These are phyloP conservation scores for Cherax quadricarinatus DNA, from an alignment of 1,140 invertebrate species.

Conservation along the genomic window DNA sequence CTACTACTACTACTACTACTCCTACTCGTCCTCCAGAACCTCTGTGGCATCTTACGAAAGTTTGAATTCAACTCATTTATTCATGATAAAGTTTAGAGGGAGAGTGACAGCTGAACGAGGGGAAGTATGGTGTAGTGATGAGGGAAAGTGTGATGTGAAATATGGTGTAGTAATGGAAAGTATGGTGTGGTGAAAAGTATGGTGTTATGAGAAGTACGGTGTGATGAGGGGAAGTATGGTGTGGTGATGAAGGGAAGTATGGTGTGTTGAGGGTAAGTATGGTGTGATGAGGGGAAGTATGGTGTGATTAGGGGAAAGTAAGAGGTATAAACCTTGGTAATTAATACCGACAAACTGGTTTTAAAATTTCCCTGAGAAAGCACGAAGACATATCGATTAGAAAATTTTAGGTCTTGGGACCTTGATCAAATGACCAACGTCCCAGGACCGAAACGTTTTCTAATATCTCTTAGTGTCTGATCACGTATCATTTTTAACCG, in stretches of 20 bases:
- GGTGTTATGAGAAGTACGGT: not conserved
- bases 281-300: not conserved
- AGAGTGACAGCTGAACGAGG: slow-evolving; percentile 40
- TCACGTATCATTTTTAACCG: too few relatives aligned
- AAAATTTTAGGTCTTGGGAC: too few relatives aligned
- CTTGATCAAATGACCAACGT: too few relatives aligned
- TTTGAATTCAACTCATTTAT: slow-evolving; percentile 53
- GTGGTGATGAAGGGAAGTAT: not conserved
- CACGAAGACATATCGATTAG: too few relatives aligned
- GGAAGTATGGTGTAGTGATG: slow-evolving; percentile 1
- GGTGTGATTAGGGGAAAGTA: too few relatives aligned
- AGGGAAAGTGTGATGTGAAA: not conserved
- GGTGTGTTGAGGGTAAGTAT: not conserved
- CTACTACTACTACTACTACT: not conserved
- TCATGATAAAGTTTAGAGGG: slow-evolving; percentile 34
- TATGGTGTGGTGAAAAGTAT: not conserved
- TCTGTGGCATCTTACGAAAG: slow-evolving; percentile 28
- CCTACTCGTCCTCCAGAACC: not conserved
- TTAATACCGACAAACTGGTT: too few relatives aligned
- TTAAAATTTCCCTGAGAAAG: too few relatives aligned
- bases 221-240: not conserved
- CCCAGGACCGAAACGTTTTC: too few relatives aligned
- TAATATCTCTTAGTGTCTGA: too few relatives aligned
- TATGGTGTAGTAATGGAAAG: not conserved
- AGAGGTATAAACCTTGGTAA: too few relatives aligned